Evolutionary conservation across 35 echinoderm and acorn worm genomes (phyloP).

Genomic region (Hemicentrotus pulcherrimus): DNA sequence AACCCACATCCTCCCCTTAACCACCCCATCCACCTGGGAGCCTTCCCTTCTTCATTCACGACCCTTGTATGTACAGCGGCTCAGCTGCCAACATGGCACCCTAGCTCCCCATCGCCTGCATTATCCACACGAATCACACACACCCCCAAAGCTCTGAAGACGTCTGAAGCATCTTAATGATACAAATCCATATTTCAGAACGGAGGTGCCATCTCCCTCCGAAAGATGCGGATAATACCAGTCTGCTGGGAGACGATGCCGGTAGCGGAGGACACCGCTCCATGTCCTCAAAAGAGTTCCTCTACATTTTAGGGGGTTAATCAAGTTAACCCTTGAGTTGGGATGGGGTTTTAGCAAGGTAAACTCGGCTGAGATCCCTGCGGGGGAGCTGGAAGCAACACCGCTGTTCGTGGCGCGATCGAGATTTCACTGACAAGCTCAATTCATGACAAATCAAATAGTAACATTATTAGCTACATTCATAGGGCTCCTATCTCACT

Average conservation of each 20-base stretch:
- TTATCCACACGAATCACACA: not conserved
- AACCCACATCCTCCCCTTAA: too few relatives aligned
- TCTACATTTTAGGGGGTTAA: not conserved
- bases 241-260: not conserved
- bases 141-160: not conserved
- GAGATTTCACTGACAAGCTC: not conserved
- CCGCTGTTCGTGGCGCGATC: not conserved
- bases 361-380: not conserved
- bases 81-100: not conserved
- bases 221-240: not conserved
- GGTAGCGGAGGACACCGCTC: not conserved
- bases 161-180: not conserved
- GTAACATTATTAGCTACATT: slow-evolving; percentile 19
- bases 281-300: not conserved
- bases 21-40: not conserved
- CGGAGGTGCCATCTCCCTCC: not conserved
- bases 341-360: slow-evolving; percentile 19
- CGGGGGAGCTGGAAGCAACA: not conserved
- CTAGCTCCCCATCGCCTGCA: not conserved
- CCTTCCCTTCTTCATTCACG: not conserved
- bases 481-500: not conserved
- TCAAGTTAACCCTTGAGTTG: slow-evolving; percentile 21
- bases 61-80: not conserved
- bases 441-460: not conserved
- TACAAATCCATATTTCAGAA: not conserved